These are phyloP conservation scores for Erpobdella octoculata DNA, from an alignment of 2,888 invertebrate species.

Conservation along the genomic window DNA sequence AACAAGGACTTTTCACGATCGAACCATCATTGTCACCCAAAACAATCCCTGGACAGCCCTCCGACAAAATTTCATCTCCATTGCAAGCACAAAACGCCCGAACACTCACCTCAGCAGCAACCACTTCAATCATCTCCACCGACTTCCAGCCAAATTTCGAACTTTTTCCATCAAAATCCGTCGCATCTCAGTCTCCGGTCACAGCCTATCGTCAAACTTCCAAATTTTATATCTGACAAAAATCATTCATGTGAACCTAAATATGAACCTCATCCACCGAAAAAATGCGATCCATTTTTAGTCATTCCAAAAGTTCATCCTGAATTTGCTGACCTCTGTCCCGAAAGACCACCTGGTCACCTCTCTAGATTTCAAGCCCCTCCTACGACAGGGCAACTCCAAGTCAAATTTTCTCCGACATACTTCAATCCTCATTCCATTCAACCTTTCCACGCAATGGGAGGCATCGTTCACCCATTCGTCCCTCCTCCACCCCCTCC, in stretches of 20 bases:
- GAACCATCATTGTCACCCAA: no score
- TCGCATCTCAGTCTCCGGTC: no score
- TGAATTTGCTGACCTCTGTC: neutral
- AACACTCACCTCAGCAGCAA: neutral
- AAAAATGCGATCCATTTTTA: neutral
- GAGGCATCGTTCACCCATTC: neutral
- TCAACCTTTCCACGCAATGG: slow-evolving; percentile 6
- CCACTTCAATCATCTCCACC: no score
- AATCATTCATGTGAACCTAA: neutral
- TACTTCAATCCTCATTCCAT: neutral
- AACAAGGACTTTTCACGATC: neutral
- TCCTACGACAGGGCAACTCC: neutral
- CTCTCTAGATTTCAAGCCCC: no score
- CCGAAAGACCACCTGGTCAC: neutral
- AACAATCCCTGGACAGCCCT: no score
- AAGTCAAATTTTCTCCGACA: neutral
- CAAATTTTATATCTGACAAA: neutral
- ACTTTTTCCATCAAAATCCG: no score
- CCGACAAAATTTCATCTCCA: neutral
- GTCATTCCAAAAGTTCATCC: neutral
- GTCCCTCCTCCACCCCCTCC: neutral
- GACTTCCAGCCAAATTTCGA: no score
- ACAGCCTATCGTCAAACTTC: neutral
- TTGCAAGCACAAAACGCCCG: neutral
- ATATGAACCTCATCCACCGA: neutral